Percentiles rank a stretch among this genome's conserved stretches.
phyloP scores from a whole-genome alignment of 2,797 vertebrate species.

The Gymnoscopelus microlampas region DNA sequence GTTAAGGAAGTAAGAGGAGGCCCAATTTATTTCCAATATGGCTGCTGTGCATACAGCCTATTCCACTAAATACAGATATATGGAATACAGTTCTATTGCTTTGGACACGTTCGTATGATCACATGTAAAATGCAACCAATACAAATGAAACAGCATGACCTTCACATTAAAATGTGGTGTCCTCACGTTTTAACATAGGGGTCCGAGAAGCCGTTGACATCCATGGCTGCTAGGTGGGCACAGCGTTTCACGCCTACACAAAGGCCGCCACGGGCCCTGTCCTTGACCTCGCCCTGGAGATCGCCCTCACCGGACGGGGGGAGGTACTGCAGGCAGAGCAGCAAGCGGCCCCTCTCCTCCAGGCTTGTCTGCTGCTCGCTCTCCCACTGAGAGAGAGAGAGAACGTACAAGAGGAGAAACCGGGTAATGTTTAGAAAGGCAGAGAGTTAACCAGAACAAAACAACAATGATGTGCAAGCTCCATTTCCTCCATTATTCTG shows the following conservation, averaged over 20 bases:
- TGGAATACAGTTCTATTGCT: too few species aligned
- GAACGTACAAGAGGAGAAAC: not conserved
- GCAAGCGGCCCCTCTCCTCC: constrained; percentile 88
- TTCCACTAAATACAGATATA: not conserved
- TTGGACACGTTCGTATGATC: too few species aligned
- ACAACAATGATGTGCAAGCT: too few species aligned
- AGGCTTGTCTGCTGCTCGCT: constrained; percentile 85
- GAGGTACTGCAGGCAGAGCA: constrained; percentile 86
- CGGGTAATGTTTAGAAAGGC: too few species aligned
- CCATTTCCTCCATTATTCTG: too few species aligned
- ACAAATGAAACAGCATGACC: too few species aligned
- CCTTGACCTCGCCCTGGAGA: constrained; percentile 76
- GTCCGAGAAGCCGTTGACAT: constrained; percentile 91
- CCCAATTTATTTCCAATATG: too few species aligned
- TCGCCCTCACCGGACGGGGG: constrained; percentile 65
- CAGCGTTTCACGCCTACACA: constrained; percentile 89
- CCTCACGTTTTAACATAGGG: constrained; percentile 93
- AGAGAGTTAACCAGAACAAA: too few species aligned
- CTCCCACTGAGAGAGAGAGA: constrained; percentile 80
- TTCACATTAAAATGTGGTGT: not conserved
- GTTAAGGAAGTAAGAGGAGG: too few species aligned
- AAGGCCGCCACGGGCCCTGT: constrained; percentile 81
- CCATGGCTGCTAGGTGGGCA: constrained; percentile 92
- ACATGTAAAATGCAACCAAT: too few species aligned
- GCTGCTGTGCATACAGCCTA: too few species aligned